Percentiles rank a stretch among this genome's conserved stretches.
Evolutionary conservation across 1,140 invertebrate genomes (phyloP).

Genomic region (Coenobita brevimanus): DNA sequence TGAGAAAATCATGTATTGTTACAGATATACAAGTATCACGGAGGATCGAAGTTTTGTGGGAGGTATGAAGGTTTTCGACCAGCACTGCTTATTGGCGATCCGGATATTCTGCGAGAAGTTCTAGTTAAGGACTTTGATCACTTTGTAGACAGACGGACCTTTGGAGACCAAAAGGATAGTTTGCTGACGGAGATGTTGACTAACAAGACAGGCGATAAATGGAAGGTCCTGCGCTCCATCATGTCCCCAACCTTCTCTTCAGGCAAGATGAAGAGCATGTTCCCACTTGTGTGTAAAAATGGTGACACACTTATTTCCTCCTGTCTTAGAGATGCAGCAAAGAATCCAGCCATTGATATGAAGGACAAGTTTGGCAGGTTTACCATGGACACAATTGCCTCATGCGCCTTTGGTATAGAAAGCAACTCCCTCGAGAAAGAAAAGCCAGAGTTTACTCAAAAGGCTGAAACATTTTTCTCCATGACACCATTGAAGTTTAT

Average conservation of each 20-base stretch:
- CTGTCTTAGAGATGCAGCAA: not conserved
- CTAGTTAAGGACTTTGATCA: slow-evolving; percentile 26
- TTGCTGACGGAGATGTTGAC: not conserved
- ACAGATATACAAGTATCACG: slow-evolving; percentile 13
- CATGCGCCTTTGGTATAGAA: slow-evolving; percentile 75
- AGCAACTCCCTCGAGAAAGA: slow-evolving; percentile 61
- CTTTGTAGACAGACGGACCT: not conserved
- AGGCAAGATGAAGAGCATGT: slow-evolving; percentile 64
- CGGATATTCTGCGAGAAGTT: slow-evolving; percentile 7
- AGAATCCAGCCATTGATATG: slow-evolving; percentile 27
- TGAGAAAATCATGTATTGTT: no score
- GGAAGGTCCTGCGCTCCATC: slow-evolving; percentile 54
- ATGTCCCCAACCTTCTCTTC: slow-evolving; percentile 68
- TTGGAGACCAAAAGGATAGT: not conserved
- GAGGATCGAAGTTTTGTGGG: not conserved
- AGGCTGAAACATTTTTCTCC: not conserved
- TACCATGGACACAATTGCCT: slow-evolving; percentile 75
- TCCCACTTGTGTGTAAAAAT: slow-evolving; percentile 6
- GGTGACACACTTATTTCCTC: slow-evolving; percentile 17
- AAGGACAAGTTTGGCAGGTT: slow-evolving; percentile 71
- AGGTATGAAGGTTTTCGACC: not conserved
- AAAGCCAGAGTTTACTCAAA: slow-evolving; percentile 52
- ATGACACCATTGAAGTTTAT: not conserved
- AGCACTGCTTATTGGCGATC: not conserved
- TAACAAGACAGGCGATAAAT: slow-evolving; percentile 31